phyloP scores from a whole-genome alignment of 2,113 vertebrate species.

The Piprites chloris region DNA sequence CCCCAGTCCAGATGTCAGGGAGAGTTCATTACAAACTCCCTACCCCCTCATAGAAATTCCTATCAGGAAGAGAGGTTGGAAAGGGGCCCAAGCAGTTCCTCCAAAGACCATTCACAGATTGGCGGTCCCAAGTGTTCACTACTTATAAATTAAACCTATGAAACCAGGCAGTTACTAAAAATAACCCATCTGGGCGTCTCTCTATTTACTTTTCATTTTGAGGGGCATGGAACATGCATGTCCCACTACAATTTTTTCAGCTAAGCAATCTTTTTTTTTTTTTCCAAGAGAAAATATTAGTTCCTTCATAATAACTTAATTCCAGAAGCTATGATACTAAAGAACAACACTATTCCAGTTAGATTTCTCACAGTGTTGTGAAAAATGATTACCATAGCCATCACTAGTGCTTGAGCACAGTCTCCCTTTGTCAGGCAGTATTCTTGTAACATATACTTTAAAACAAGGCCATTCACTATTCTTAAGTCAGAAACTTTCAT shows the following conservation, averaged over 20 bases:
- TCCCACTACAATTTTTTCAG: not conserved
- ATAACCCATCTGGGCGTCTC: not conserved
- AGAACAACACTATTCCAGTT: not conserved
- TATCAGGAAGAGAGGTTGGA: conserved; percentile 22
- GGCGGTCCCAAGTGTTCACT: not conserved
- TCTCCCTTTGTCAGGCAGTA: not conserved
- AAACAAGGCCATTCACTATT: not conserved
- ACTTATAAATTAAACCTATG: conserved; percentile 1
- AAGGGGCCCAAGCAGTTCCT: not conserved
- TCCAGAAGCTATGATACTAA: not conserved
- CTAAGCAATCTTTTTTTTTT: not conserved
- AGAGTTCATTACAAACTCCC: not conserved
- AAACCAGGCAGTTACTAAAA: conserved; percentile 17
- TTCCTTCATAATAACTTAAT: not conserved
- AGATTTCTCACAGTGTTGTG: not conserved
- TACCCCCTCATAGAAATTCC: not conserved
- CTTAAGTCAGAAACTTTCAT: not conserved
- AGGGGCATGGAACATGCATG: not conserved
- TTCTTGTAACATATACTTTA: not conserved
- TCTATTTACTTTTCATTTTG: not conserved
- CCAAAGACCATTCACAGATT: conserved; percentile 17
- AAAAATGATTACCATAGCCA: not conserved
- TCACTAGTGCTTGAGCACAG: not conserved
- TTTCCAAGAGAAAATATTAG: not conserved
- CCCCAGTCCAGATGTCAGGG: not conserved